Evolutionary conservation across 2,113 vertebrate genomes (phyloP).

Genomic region (Hyaena hyaena): DNA sequence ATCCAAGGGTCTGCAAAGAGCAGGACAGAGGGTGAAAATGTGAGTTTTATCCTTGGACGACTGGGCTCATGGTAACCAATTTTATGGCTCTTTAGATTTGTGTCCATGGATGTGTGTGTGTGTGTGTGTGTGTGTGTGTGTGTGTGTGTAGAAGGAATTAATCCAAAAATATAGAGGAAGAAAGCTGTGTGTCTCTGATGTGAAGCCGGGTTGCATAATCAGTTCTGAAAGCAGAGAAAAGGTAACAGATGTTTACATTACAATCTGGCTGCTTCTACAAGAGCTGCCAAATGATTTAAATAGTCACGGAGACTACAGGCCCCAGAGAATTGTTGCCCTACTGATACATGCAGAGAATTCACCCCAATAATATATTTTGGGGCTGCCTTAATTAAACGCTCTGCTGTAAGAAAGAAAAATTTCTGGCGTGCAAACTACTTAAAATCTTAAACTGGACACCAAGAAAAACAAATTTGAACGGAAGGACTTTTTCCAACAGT

Average conservation of each 20-base stretch:
- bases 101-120: background rate
- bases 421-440: background rate
- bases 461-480: background rate
- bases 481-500: background rate
- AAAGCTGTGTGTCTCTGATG: constrained; percentile 9
- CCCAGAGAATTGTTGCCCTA: background rate
- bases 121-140: background rate
- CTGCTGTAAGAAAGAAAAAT: background rate
- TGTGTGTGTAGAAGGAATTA: constrained; percentile 51
- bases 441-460: constrained; percentile 16
- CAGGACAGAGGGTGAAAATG: background rate
- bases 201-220: constrained; percentile 57
- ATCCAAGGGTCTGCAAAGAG: background rate
- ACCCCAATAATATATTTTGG: background rate
- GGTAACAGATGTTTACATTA: constrained; percentile 74
- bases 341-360: background rate
- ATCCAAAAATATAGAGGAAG: constrained; percentile 66
- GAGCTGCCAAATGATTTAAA: constrained; percentile 62
- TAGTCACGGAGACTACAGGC: background rate
- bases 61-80: constrained; percentile 18
- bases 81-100: constrained; percentile 66
- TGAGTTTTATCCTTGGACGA: constrained; percentile 18
- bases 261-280: constrained; percentile 48
- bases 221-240: constrained; percentile 71
- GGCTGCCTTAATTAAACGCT: background rate